Conservation (phyloP, 1,140 invertebrate species). For the Telenomus remus region DNA sequence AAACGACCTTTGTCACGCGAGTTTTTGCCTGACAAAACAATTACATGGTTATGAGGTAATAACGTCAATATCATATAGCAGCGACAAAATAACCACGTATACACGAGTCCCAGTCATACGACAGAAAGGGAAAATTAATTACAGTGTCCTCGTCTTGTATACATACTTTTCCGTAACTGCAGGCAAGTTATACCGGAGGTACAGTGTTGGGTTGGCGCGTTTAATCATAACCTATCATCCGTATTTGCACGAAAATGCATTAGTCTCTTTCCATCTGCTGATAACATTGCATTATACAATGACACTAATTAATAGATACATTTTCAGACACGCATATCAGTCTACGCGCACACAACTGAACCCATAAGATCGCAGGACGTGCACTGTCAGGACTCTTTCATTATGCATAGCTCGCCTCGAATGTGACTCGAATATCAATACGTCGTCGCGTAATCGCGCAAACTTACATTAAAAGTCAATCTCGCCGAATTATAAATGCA, state of each 20-base stretch:
- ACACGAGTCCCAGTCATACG: constrained; percentile 37
- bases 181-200: constrained; percentile 34
- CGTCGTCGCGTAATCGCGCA: constrained; percentile 3
- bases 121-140: constrained; percentile 53
- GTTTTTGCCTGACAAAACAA: constrained; percentile 14
- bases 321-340: constrained; percentile 37
- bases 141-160: constrained; percentile 47
- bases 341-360: constrained; percentile 4
- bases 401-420: neutral
- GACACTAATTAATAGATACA: constrained; percentile 55
- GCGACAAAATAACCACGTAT: constrained; percentile 26
- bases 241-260: constrained; percentile 49
- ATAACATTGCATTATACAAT: constrained; percentile 47
- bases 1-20: neutral
- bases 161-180: constrained; percentile 42
- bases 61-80: constrained; percentile 41
- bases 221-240: constrained; percentile 54
- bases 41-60: constrained; percentile 38
- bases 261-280: constrained; percentile 43
- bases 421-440: constrained; percentile 21
- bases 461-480: too few species aligned
- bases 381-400: neutral
- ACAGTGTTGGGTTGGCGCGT: constrained; percentile 28
- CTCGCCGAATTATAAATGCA: too few species aligned
- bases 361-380: constrained; percentile 16